Base-by-base conservation (phyloP, 2,888 invertebrate genomes). In the Ctenicera cuprea region DNA sequence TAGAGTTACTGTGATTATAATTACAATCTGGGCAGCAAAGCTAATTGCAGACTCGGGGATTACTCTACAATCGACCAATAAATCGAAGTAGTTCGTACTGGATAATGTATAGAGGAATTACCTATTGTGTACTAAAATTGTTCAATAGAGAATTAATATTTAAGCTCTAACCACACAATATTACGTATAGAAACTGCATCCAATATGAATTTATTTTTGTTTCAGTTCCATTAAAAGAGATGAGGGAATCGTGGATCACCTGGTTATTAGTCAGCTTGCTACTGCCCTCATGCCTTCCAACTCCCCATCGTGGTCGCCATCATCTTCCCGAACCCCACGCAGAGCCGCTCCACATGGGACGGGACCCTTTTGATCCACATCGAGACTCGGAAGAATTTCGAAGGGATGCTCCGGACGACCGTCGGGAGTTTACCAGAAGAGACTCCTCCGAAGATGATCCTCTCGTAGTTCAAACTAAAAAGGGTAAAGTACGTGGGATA, bases 401-500 rank as follows among this genome's bases (percentile, higher is more conserved):
- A 74, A 80, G 88, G 78, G 86, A 88, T 81, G 86, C 85, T 48
- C 86, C 87, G 26, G 87, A 86, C 77, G 85, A 84, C 79, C 86
- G 82, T 77, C 80, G 84, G 62, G 85, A 85, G 54, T 87, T 86
- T 76, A 82, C 85, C 22, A 79, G 85, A 70, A 79, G 86, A 71
- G 87, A 88, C 71, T 88, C 90, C 69, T 88, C 89, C 61, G 89
- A 89, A 45, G 91, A 92, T 50, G 94, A 94, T 84, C 92, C 93
- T 0, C 88, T 95, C 57, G 88, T 95, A n/a, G 90, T 96, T 20
- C 90, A 92, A 79, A 95, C 95, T 22, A 92, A 91, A 81, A 94
- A 94, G 86, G 94, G 94, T 71, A 91, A 91, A 85, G 92, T 95
- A 59, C 90, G 92, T 81, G 96, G 96, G 62, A 89, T 91, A 75